phyloP scores from a whole-genome alignment of 92 coral and sea anemone species.

The Palythoa grandiflora region DNA sequence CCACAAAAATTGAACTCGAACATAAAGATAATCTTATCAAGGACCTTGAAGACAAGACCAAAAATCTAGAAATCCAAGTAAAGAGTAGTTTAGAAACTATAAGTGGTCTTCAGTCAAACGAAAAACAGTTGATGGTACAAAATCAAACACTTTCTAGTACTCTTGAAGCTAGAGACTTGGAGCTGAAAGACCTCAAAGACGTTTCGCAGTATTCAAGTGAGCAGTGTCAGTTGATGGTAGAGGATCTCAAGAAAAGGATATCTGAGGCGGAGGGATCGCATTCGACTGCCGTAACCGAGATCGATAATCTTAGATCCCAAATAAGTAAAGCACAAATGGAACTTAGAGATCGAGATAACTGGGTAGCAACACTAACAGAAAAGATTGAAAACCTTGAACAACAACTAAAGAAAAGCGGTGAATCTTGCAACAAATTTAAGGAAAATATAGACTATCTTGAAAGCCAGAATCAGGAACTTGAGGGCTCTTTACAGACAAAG shows the following conservation, averaged over 20 bases:
- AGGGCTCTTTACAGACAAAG: constrained; percentile 31
- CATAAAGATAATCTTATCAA: constrained; percentile 22
- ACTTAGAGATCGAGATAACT: constrained; percentile 22
- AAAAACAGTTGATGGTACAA: constrained; percentile 1
- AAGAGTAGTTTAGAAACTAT: constrained; percentile 47
- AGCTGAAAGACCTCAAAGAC: constrained; percentile 16
- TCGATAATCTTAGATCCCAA: constrained; percentile 25
- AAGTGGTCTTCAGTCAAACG: constrained; percentile 27
- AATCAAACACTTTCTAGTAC: constrained; percentile 24
- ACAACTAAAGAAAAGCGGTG: constrained; percentile 22
- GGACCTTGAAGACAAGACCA: constrained; percentile 59
- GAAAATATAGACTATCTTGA: not conserved
- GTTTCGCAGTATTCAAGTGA: constrained; percentile 22
- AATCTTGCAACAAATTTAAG: constrained; percentile 27
- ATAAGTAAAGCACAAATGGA: not conserved
- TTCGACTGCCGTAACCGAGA: constrained; percentile 9
- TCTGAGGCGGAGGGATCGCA: constrained; percentile 6
- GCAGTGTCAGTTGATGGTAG: not conserved
- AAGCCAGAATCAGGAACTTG: constrained; percentile 23
- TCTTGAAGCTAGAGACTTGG: constrained; percentile 27
- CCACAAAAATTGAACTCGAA: constrained; percentile 30
- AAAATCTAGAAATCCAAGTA: constrained; percentile 66
- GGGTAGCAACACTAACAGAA: not conserved
- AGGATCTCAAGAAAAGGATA: constrained; percentile 24
- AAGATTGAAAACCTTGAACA: constrained; percentile 38